A percentile compares a stretch with the other conserved stretches of the same genome.
Evolutionary conservation across 2,888 invertebrate genomes (phyloP).

Genomic region (Lepas anatifera): DNA sequence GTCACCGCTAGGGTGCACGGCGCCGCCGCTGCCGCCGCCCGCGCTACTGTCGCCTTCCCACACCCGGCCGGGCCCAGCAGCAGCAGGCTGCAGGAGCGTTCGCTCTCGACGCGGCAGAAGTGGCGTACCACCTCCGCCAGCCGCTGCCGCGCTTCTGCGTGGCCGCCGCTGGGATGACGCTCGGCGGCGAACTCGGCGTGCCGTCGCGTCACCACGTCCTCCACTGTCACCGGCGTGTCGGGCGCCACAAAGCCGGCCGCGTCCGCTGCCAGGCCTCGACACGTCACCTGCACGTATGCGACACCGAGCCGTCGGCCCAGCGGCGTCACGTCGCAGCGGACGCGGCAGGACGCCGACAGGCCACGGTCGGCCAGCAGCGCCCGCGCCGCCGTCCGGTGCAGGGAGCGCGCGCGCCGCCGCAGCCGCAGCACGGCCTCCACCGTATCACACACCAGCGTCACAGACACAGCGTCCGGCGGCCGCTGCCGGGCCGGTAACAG

Average conservation of each 20-base stretch:
- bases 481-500: neutral
- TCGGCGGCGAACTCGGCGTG: constrained; percentile 1
- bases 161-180: neutral
- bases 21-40: neutral
- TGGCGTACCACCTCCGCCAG: neutral
- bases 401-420: neutral
- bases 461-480: neutral
- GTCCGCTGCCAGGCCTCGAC: neutral
- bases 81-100: neutral
- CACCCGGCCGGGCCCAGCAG: constrained; percentile 5
- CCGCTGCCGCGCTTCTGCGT: neutral
- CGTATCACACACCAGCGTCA: neutral
- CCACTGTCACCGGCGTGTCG: neutral
- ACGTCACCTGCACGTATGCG: neutral
- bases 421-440: neutral
- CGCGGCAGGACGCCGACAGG: neutral
- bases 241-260: neutral
- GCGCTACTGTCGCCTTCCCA: neutral
- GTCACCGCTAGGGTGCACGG: neutral
- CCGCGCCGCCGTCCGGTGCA: too few species aligned
- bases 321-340: neutral
- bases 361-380: neutral
- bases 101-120: neutral
- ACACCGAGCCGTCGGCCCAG: neutral
- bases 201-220: neutral